These are phyloP conservation scores for Perizoma flavofasciatum DNA, from an alignment of 2,888 invertebrate species.

Conservation along the genomic window DNA sequence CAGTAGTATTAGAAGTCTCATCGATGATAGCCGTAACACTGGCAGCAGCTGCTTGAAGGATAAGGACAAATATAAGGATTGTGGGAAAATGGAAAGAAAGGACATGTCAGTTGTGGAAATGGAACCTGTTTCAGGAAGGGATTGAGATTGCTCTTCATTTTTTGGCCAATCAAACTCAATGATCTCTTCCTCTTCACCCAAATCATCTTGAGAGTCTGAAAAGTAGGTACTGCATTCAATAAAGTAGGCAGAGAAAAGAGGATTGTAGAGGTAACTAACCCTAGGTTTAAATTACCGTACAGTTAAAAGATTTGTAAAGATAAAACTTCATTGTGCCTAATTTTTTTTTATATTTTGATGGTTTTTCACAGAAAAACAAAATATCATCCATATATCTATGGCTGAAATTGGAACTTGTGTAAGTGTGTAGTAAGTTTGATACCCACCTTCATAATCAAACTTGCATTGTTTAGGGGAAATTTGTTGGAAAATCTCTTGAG, in stretches of 20 bases:
- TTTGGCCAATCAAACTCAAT: slow-evolving; percentile 67
- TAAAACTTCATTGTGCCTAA: too few species aligned
- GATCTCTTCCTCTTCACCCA: slow-evolving; percentile 67
- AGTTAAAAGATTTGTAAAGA: too few species aligned
- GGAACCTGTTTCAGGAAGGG: slow-evolving; percentile 56
- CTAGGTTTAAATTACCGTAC: too few species aligned
- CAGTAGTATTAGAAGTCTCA: slow-evolving; percentile 1
- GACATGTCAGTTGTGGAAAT: slow-evolving; percentile 28
- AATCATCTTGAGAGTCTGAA: slow-evolving; percentile 63
- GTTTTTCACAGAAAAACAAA: too few species aligned
- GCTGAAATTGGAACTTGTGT: too few species aligned
- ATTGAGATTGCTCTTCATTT: slow-evolving; percentile 44
- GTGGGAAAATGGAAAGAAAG: slow-evolving; percentile 33
- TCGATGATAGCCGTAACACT: slow-evolving; percentile 1
- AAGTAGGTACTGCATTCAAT: background rate
- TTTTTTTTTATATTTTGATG: too few species aligned
- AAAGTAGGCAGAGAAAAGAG: too few species aligned
- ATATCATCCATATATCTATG: too few species aligned
- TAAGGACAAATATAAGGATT: slow-evolving; percentile 38
- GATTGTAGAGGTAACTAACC: too few species aligned
- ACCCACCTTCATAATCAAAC: slow-evolving; percentile 58
- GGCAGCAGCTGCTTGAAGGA: slow-evolving; percentile 32
- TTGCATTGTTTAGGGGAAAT: slow-evolving; percentile 57
- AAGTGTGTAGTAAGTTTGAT: background rate
- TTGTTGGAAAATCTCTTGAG: slow-evolving; percentile 65